Conservation (phyloP, 2,888 invertebrate species). For the Dasypogon diadema region DNA sequence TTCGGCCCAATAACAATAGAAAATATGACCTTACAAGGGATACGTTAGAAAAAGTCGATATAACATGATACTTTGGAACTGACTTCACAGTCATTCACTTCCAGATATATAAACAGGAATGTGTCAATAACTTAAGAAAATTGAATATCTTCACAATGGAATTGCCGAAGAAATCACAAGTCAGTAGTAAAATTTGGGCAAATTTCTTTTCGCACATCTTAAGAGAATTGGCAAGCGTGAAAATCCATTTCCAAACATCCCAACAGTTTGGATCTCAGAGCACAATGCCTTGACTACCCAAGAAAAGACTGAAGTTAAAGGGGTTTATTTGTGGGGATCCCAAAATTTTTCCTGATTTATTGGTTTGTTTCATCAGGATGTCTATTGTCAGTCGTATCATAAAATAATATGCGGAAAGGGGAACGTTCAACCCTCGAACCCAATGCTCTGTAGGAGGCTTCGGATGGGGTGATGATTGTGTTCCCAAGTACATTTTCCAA, state of each 20-base stretch:
- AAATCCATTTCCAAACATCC: not conserved
- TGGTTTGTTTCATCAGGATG: slow-evolving; percentile 52
- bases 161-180: not conserved
- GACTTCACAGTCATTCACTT: no score
- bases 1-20: no score
- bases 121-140: not conserved
- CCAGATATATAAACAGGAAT: no score
- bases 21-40: no score
- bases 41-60: no score
- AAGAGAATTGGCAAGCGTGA: not conserved
- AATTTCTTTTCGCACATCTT: not conserved
- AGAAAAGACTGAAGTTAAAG: not conserved
- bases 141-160: not conserved
- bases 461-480: slow-evolving; percentile 24
- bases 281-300: no score
- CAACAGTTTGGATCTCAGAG: not conserved
- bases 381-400: slow-evolving; percentile 50
- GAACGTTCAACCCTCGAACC: not conserved
- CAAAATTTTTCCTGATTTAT: slow-evolving; percentile 46
- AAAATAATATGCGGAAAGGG: slow-evolving; percentile 44
- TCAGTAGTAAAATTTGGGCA: not conserved
- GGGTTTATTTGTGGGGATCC: slow-evolving; percentile 31
- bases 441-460: slow-evolving; percentile 28
- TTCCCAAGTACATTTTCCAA: slow-evolving; percentile 26
- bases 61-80: no score